These are phyloP conservation scores for Tribolium madens DNA, from an alignment of 1,140 invertebrate species.

Conservation along the genomic window DNA sequence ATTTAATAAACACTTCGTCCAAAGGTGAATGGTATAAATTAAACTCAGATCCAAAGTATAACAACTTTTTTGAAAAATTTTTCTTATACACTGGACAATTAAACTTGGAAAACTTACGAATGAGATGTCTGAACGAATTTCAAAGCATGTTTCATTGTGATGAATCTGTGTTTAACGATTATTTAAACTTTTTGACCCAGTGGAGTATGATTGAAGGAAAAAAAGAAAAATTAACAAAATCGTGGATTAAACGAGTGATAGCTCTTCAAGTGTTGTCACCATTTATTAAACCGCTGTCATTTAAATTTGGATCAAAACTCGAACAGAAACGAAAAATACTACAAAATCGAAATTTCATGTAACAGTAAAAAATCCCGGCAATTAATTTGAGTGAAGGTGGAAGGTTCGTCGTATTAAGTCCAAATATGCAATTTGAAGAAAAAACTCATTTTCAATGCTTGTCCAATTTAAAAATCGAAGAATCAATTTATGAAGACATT, in stretches of 20 bases:
- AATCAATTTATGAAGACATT: background rate
- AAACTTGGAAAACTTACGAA: background rate
- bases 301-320: background rate
- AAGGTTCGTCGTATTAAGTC: background rate
- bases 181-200: background rate
- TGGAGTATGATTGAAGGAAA: conserved; percentile 11
- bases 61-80: background rate
- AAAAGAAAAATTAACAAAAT: background rate
- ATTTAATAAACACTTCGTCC: background rate
- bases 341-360: background rate
- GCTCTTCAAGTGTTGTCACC: background rate
- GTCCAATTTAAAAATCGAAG: background rate
- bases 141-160: background rate
- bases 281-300: background rate
- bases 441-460: background rate
- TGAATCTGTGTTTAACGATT: background rate
- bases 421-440: background rate
- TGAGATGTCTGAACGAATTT: background rate
- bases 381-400: background rate
- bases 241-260: conserved; percentile 10
- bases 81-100: background rate
- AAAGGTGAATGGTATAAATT: background rate
- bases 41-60: background rate
- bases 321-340: background rate
- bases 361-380: background rate